Conservation (phyloP, 1,140 invertebrate genomes). For the Ceratina japonica region DNA sequence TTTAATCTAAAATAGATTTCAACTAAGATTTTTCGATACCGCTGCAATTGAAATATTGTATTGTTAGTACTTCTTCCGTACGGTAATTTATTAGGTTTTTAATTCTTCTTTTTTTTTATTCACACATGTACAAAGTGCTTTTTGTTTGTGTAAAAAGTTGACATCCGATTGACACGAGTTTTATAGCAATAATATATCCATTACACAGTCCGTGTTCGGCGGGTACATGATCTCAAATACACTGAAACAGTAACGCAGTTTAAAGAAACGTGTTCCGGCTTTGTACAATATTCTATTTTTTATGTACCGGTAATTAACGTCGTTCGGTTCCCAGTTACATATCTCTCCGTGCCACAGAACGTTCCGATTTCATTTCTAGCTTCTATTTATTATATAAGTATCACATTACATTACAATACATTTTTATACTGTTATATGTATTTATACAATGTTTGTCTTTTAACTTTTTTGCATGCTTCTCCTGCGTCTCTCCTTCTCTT, state of each 20-base stretch:
- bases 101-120: conserved; percentile 22
- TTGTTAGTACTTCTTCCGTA: conserved; percentile 38
- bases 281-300: conserved; percentile 28
- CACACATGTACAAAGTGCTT: conserved; percentile 34
- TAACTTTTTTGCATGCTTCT: conserved; percentile 82
- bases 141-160: neutral
- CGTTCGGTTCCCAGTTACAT: conserved; percentile 32
- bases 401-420: conserved; percentile 52
- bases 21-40: conserved; percentile 42
- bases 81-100: conserved; percentile 35
- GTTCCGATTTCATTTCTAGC: conserved; percentile 39
- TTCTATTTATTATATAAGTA: conserved; percentile 71
- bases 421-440: conserved; percentile 69
- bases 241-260: neutral
- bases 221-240: no score
- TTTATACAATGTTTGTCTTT: conserved; percentile 78
- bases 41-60: conserved; percentile 39
- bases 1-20: conserved; percentile 31
- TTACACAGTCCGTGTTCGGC: no score
- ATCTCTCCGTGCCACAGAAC: neutral
- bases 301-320: conserved; percentile 20
- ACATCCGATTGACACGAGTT: neutral
- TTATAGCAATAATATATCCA: no score
- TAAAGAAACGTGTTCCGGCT: neutral
- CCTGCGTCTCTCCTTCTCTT: conserved; percentile 79